These are phyloP conservation scores for Prosapia bicincta DNA, from an alignment of 2,888 invertebrate species.

Conservation along the genomic window DNA sequence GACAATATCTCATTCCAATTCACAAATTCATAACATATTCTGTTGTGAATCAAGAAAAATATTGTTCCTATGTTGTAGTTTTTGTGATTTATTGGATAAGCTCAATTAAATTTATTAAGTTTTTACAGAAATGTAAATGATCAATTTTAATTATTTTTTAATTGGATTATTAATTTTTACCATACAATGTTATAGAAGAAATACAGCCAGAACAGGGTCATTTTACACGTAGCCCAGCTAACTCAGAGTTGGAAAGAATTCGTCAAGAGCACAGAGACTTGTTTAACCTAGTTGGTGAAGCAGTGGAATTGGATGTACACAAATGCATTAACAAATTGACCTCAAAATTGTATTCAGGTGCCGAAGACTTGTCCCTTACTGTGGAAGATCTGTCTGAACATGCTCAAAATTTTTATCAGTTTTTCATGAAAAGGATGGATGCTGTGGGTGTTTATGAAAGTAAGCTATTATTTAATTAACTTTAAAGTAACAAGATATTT, in stretches of 20 bases:
- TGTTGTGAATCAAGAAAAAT: too few relatives aligned
- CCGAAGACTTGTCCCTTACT: constrained; percentile 50
- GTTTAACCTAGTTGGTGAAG: constrained; percentile 46
- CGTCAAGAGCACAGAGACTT: constrained; percentile 50
- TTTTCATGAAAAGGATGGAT: constrained; percentile 71
- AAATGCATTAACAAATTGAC: constrained; percentile 66
- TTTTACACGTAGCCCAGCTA: constrained; percentile 35
- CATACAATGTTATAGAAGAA: constrained; percentile 33
- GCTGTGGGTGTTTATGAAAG: constrained; percentile 58
- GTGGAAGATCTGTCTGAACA: constrained; percentile 86
- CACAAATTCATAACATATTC: too few relatives aligned
- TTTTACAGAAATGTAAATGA: too few relatives aligned
- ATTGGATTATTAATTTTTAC: background rate
- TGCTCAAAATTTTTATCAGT: constrained; percentile 81
- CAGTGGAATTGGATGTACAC: constrained; percentile 60
- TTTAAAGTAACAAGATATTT: too few relatives aligned
- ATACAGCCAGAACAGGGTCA: constrained; percentile 32
- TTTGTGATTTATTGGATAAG: too few relatives aligned
- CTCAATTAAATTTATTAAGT: too few relatives aligned
- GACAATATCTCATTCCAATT: too few relatives aligned
- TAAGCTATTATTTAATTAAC: too few relatives aligned
- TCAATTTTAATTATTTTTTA: too few relatives aligned
- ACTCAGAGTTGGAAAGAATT: constrained; percentile 43
- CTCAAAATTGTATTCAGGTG: constrained; percentile 47
- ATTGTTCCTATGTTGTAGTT: too few relatives aligned